Evolutionary conservation across 1,140 invertebrate species (phyloP).

Genomic region (Chelonus insularis): DNA sequence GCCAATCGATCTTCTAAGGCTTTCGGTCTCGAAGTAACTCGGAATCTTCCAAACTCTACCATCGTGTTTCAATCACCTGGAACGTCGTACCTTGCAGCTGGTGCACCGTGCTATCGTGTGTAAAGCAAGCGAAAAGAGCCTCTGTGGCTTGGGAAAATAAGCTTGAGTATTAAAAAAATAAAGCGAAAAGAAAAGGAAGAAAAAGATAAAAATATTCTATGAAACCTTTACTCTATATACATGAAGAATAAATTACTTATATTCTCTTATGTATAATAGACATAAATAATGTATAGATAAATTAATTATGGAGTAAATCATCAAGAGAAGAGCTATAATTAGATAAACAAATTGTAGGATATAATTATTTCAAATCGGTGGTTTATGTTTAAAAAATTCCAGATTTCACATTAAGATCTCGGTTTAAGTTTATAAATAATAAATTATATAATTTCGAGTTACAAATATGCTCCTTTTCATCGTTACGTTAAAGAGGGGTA

Average conservation of each 20-base stretch:
- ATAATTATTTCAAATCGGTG: too few relatives aligned
- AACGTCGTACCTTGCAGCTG: constrained; percentile 15
- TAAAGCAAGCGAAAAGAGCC: constrained; percentile 10
- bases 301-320: background rate
- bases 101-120: constrained; percentile 16
- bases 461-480: too few relatives aligned
- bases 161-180: constrained; percentile 10
- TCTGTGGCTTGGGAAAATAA: constrained; percentile 1
- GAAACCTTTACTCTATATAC: constrained; percentile 18
- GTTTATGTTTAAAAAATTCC: too few relatives aligned
- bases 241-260: constrained; percentile 18
- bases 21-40: constrained; percentile 1
- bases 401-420: too few relatives aligned
- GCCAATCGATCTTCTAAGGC: background rate
- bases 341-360: constrained; percentile 1
- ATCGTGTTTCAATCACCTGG: constrained; percentile 2
- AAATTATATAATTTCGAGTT: too few relatives aligned
- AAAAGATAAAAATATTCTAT: constrained; percentile 15
- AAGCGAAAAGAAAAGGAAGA: constrained; percentile 3
- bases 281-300: too few relatives aligned
- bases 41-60: background rate
- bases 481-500: too few relatives aligned
- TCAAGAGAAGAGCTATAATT: background rate
- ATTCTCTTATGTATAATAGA: background rate
- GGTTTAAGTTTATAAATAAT: too few relatives aligned